Conservation (phyloP, 2,797 vertebrate species). For the Paramormyrops hopkinsi region DNA sequence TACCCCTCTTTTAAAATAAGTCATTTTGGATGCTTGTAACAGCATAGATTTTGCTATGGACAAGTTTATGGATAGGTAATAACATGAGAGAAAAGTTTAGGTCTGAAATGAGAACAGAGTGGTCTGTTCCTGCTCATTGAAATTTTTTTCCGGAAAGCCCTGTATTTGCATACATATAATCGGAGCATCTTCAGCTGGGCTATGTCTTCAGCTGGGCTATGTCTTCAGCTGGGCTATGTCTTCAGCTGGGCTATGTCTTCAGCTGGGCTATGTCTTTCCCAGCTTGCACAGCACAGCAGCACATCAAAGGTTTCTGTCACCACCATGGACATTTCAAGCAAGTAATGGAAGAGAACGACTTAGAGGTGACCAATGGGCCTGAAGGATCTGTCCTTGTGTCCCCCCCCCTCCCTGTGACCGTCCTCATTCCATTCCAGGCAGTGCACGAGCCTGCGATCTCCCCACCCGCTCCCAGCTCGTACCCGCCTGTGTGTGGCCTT, state of each 20-base stretch:
- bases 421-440: neutral
- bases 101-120: neutral
- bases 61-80: neutral
- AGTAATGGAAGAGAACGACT: neutral
- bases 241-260: neutral
- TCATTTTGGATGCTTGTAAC: neutral
- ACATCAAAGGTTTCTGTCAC: neutral
- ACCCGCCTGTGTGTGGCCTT: neutral
- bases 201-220: too few species aligned
- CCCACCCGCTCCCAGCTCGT: slow-evolving; percentile 19
- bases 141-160: neutral
- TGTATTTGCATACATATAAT: neutral
- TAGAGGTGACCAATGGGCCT: neutral
- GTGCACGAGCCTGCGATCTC: slow-evolving; percentile 20
- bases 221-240: too few species aligned
- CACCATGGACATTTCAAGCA: neutral
- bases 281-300: slow-evolving; percentile 7
- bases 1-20: neutral
- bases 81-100: neutral
- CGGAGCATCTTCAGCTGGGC: neutral
- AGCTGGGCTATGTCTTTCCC: neutral
- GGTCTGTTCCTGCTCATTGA: neutral
- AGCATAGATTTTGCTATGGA: neutral
- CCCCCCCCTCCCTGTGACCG: neutral
- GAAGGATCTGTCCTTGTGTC: neutral